Evolutionary conservation across 2,797 vertebrate genomes (phyloP).

Genomic region (Lacerta viridis): DNA sequence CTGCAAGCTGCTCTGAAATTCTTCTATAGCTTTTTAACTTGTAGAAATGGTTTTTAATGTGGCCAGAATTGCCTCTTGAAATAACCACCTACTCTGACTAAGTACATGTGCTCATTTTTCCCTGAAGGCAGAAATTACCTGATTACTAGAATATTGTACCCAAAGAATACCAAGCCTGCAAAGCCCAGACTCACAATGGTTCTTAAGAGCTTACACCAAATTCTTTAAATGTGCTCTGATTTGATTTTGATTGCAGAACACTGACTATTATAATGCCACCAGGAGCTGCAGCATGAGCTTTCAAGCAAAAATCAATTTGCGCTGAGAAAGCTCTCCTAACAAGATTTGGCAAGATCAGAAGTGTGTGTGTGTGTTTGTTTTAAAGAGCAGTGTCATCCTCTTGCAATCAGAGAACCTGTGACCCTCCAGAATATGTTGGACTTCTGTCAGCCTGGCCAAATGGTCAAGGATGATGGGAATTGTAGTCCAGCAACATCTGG

Average conservation of each 20-base stretch:
- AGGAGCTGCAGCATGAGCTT: neutral
- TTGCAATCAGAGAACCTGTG: too few species aligned
- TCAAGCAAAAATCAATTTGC: constrained; percentile 3
- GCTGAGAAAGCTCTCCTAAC: neutral
- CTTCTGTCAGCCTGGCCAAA: too few species aligned
- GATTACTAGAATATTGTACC: neutral
- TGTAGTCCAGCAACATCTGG: too few species aligned
- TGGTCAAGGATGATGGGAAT: too few species aligned
- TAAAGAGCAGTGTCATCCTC: neutral
- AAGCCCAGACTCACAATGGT: neutral
- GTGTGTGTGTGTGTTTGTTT: neutral
- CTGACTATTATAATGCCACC: neutral
- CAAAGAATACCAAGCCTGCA: constrained; percentile 5
- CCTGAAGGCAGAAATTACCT: neutral
- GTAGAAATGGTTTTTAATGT: constrained; percentile 7
- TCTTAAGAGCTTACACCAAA: constrained; percentile 9
- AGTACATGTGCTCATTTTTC: neutral
- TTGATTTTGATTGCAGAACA: constrained; percentile 14
- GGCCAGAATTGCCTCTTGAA: neutral
- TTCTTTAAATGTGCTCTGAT: neutral
- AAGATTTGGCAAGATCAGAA: constrained; percentile 1
- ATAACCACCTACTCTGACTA: neutral
- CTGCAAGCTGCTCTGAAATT: constrained; percentile 13
- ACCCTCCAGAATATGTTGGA: too few species aligned
- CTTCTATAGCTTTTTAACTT: constrained; percentile 1